A percentile compares a stretch with the other conserved stretches of the same genome.
Conservation (phyloP, 1,140 invertebrate genomes). For the Antheraea pernyi region DNA sequence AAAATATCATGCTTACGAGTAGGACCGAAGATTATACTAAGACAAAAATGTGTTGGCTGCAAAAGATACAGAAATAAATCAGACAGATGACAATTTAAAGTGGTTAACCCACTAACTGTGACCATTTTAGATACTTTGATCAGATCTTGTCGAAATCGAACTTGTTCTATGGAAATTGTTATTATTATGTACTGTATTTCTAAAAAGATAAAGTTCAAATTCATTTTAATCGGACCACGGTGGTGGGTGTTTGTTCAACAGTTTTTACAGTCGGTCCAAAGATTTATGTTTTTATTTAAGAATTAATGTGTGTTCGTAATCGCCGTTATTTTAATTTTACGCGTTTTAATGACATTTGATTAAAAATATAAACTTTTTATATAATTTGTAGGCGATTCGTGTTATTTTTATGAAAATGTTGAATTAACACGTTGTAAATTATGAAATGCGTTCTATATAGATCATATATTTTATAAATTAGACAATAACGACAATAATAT, state of each 20-base stretch:
- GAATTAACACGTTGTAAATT: slow-evolving; percentile 12
- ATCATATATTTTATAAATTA: background rate
- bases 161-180: slow-evolving; percentile 35
- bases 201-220: slow-evolving; percentile 43
- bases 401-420: slow-evolving; percentile 21
- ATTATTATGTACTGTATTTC: slow-evolving; percentile 36
- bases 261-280: slow-evolving; percentile 62
- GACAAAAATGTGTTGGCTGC: slow-evolving; percentile 73
- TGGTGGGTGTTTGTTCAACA: slow-evolving; percentile 74
- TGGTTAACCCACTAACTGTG: slow-evolving; percentile 80
- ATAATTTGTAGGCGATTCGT: slow-evolving; percentile 18
- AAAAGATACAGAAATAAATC: slow-evolving; percentile 80
- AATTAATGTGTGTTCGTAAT: slow-evolving; percentile 75
- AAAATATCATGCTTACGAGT: slow-evolving; percentile 23
- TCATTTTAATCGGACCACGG: slow-evolving; percentile 34
- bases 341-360: slow-evolving; percentile 58
- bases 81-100: slow-evolving; percentile 81
- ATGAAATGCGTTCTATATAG: background rate
- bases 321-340: slow-evolving; percentile 73
- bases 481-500: too few relatives aligned
- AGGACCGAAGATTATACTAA: slow-evolving; percentile 19
- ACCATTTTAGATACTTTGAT: slow-evolving; percentile 80
- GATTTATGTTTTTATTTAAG: slow-evolving; percentile 79
- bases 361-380: slow-evolving; percentile 52
- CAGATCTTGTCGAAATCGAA: slow-evolving; percentile 74